These are phyloP conservation scores for Trichogramma dendrolimi DNA, from an alignment of 2,888 invertebrate genomes.

Conservation along the genomic window DNA sequence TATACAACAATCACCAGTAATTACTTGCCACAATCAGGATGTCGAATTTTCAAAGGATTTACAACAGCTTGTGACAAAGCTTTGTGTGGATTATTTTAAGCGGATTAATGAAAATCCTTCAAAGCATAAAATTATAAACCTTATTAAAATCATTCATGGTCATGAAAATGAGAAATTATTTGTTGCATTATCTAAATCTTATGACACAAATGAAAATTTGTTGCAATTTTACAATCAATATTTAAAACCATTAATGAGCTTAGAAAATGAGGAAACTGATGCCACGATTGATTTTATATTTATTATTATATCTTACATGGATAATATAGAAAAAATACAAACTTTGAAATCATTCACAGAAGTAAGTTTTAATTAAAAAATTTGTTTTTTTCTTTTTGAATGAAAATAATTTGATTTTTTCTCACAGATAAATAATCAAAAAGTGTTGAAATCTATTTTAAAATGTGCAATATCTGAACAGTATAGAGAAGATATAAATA, in stretches of 20 bases:
- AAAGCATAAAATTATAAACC: conserved; percentile 53
- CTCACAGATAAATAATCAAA: conserved; percentile 33
- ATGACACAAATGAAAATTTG: conserved; percentile 40
- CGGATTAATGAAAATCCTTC: conserved; percentile 52
- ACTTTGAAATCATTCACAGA: conserved; percentile 58
- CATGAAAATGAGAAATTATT: conserved; percentile 59
- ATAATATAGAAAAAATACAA: conserved; percentile 54
- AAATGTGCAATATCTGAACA: conserved; percentile 51
- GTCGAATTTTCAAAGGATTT: conserved; percentile 52
- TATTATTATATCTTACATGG: conserved; percentile 57
- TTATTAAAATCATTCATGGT: conserved; percentile 57
- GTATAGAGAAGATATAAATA: conserved; percentile 46
- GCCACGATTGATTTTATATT: conserved; percentile 63
- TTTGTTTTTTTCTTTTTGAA: background rate
- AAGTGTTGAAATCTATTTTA: conserved; percentile 36
- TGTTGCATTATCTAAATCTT: conserved; percentile 47
- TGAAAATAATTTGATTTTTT: background rate
- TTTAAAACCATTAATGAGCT: conserved; percentile 55
- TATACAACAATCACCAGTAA: conserved; percentile 15
- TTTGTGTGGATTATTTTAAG: conserved; percentile 58
- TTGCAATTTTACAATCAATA: conserved; percentile 49
- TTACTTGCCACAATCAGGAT: conserved; percentile 34
- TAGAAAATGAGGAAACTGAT: conserved; percentile 55
- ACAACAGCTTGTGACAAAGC: conserved; percentile 51
- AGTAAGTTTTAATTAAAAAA: conserved; percentile 49